These are phyloP conservation scores for Lottia gigantea DNA, from an alignment of 2,888 invertebrate genomes.

Conservation along the genomic window DNA sequence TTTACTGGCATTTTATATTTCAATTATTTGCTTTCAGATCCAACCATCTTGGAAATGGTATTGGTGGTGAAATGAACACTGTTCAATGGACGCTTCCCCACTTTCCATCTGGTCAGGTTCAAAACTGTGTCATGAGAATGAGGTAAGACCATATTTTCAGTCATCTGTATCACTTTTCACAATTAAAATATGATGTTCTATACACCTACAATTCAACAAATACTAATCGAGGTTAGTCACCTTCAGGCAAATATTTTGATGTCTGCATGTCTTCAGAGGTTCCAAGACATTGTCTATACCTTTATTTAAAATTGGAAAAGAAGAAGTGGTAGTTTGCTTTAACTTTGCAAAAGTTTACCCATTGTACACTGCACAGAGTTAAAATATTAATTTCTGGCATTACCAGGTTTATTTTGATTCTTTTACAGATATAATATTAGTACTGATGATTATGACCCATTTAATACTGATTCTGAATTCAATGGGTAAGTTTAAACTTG, in stretches of 20 bases:
- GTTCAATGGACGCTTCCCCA: slow-evolving; percentile 66
- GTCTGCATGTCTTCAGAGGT: too few species aligned
- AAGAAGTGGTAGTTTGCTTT: too few species aligned
- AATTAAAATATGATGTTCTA: too few species aligned
- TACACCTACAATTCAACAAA: too few species aligned
- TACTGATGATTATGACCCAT: slow-evolving; percentile 67
- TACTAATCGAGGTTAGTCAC: too few species aligned
- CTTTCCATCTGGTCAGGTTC: slow-evolving; percentile 62
- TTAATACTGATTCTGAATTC: slow-evolving; percentile 52
- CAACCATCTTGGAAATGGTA: slow-evolving; percentile 67
- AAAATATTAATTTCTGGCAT: not conserved
- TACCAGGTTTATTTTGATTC: not conserved
- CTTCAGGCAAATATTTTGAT: too few species aligned
- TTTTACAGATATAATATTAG: slow-evolving; percentile 65
- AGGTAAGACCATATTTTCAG: slow-evolving; percentile 41
- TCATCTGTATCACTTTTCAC: too few species aligned
- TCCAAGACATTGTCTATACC: too few species aligned
- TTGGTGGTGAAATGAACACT: slow-evolving; percentile 48
- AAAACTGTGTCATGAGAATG: slow-evolving; percentile 64
- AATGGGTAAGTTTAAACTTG: slow-evolving; percentile 36
- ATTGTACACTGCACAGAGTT: too few species aligned
- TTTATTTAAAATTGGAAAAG: too few species aligned
- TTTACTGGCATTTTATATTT: too few species aligned
- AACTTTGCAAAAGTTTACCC: too few species aligned
- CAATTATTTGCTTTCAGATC: slow-evolving; percentile 46